Evolutionary conservation across 2,113 vertebrate species (phyloP).

Genomic region (Neolamprologus toae): DNA sequence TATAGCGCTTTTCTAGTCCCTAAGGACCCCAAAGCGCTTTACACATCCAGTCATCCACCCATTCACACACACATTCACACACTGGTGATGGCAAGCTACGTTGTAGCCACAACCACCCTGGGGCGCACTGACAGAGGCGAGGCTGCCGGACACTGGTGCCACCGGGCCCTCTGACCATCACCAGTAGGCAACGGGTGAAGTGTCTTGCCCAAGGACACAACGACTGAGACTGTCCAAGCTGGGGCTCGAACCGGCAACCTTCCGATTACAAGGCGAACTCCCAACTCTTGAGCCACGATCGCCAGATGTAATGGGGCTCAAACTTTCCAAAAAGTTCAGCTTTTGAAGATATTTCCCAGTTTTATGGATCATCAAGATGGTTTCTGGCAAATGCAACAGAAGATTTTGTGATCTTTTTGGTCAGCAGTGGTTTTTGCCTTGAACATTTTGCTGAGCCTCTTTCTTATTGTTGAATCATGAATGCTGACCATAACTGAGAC

Average conservation of each 20-base stretch:
- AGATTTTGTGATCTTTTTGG: background rate
- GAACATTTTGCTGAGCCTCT: background rate
- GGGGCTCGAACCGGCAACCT: background rate
- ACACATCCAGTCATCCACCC: background rate
- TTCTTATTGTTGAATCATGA: background rate
- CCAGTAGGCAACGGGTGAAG: background rate
- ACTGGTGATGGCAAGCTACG: background rate
- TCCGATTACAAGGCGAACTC: background rate
- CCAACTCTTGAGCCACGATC: background rate
- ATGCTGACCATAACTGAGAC: background rate
- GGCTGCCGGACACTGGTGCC: background rate
- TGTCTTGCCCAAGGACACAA: background rate
- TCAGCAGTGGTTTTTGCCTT: background rate
- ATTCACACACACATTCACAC: background rate
- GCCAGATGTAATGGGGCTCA: background rate
- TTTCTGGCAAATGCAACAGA: background rate
- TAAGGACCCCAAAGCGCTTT: background rate
- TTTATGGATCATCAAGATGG: background rate
- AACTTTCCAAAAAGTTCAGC: background rate
- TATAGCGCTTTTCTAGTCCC: background rate
- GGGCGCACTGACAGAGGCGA: background rate
- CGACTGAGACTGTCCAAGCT: fast-evolving
- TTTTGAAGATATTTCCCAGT: background rate
- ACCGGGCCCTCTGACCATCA: background rate
- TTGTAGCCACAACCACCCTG: background rate